Evolutionary conservation across 2,888 invertebrate species (phyloP).

Genomic region (Acanthosoma haemorrhoidale): DNA sequence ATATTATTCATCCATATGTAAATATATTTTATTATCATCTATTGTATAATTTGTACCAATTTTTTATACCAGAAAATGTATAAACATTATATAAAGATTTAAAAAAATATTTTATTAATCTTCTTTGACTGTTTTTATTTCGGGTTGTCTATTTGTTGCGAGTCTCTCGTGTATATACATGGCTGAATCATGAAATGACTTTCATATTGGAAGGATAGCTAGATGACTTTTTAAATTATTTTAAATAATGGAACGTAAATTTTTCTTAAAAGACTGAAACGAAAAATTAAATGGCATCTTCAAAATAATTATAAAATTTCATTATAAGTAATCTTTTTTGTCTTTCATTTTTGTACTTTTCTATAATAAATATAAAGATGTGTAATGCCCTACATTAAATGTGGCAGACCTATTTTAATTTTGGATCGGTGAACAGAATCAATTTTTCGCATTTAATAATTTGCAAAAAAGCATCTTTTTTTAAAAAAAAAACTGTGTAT

Average conservation of each 20-base stretch:
- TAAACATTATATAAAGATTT: constrained; percentile 15
- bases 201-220: neutral
- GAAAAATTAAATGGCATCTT: neutral
- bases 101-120: constrained; percentile 7
- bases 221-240: too few relatives aligned
- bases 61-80: constrained; percentile 24
- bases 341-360: constrained; percentile 28
- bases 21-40: constrained; percentile 18
- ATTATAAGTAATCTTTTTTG: constrained; percentile 1
- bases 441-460: neutral
- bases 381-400: neutral
- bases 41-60: constrained; percentile 25
- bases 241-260: neutral
- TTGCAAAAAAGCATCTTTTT: neutral
- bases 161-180: neutral
- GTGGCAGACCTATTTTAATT: neutral
- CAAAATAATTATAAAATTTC: neutral
- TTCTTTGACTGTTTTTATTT: constrained; percentile 9
- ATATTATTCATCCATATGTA: constrained; percentile 18
- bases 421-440: neutral
- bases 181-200: neutral
- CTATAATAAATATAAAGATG: constrained; percentile 15
- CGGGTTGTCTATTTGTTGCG: neutral
- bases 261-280: constrained; percentile 5
- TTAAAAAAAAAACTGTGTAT: neutral